phyloP scores from a whole-genome alignment of 2,113 vertebrate species.

The Ceratotherium simum region DNA sequence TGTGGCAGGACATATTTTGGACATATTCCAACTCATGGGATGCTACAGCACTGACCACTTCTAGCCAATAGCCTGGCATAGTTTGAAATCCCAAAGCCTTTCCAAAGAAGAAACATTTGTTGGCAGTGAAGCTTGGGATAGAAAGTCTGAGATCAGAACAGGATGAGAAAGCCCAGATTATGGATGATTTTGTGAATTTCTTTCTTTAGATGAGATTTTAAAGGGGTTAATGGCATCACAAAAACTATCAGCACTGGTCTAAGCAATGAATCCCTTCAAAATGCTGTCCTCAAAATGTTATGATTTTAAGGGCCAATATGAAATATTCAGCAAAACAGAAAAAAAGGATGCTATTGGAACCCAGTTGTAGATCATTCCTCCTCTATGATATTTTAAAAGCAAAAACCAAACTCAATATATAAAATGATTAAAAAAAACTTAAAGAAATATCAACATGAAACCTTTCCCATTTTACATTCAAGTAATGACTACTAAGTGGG shows the following conservation, averaged over 20 bases:
- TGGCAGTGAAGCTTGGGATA: not conserved
- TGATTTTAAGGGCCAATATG: not conserved
- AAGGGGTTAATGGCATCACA: not conserved
- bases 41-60: fast-evolving
- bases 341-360: not conserved
- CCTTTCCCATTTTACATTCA: not conserved
- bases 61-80: not conserved
- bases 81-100: not conserved
- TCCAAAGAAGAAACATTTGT: not conserved
- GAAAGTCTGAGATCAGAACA: not conserved
- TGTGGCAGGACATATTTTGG: not conserved
- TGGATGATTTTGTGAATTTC: not conserved
- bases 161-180: not conserved
- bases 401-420: conserved; percentile 8
- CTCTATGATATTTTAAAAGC: not conserved
- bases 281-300: not conserved
- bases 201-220: not conserved
- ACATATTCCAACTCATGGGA: not conserved
- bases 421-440: not conserved
- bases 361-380: not conserved
- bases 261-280: not conserved
- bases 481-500: not conserved
- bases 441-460: not conserved
- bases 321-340: conserved; percentile 3
- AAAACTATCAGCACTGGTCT: not conserved